Conservation (phyloP, 2,888 invertebrate species). For the Zootermopsis nevadensis region DNA sequence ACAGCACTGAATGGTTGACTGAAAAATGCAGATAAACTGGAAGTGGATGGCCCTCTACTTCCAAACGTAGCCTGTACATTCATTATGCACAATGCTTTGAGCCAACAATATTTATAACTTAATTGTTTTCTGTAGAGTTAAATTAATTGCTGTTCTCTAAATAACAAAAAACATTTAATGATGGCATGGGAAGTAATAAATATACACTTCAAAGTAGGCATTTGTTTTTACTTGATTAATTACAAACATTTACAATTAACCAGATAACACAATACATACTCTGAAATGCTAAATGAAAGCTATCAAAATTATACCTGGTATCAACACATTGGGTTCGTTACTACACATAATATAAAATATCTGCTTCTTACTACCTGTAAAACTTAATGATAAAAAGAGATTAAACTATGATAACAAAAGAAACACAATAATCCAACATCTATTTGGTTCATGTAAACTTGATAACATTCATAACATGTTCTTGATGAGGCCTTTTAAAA, state of each 20-base stretch:
- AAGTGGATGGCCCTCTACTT: no score
- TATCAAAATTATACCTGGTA: constrained; percentile 42
- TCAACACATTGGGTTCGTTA: not conserved
- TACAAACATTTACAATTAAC: constrained; percentile 53
- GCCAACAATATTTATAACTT: no score
- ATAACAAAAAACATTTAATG: no score
- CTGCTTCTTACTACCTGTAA: not conserved
- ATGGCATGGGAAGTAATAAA: not conserved
- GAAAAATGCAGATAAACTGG: no score
- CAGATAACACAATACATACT: constrained; percentile 43
- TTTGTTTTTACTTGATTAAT: constrained; percentile 49
- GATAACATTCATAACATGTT: constrained; percentile 41
- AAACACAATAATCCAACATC: not conserved
- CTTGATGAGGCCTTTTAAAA: constrained; percentile 40
- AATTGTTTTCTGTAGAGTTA: no score
- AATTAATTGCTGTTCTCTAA: no score
- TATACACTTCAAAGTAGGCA: constrained; percentile 38
- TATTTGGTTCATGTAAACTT: constrained; percentile 16
- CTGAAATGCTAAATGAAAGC: constrained; percentile 35
- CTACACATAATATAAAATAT: constrained; percentile 18
- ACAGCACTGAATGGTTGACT: no score
- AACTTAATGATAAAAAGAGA: constrained; percentile 8
- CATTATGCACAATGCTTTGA: no score
- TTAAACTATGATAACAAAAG: constrained; percentile 19
- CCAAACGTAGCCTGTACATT: no score